Base-by-base conservation (phyloP, 2,113 vertebrate genomes). In the Tautogolabrus adspersus region DNA sequence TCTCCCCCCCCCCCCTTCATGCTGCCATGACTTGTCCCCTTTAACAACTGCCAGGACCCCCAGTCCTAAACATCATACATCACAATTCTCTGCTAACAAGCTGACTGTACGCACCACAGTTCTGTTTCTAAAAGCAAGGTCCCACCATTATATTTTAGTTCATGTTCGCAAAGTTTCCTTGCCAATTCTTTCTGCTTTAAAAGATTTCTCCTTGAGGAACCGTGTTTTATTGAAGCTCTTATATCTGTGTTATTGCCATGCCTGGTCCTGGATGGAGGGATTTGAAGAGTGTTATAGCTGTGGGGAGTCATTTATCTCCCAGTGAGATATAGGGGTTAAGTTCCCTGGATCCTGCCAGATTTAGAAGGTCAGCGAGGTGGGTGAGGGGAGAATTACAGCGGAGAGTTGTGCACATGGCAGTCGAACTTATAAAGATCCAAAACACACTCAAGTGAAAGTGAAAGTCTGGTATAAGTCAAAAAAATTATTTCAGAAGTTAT, bases 301-400 rank as follows among this genome's bases (percentile, higher is more conserved):
- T 65, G 19, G 82, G 75, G 62, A 82, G 67, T 72, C 47, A 42
- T 82, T 70, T 69, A 72, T 85, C 79, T 86, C 67, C 56, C 57
- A 13, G 63, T 71, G 63, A 86, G 79, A 73, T 59, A 56, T 47
- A 10, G 10, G 34, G 66, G 34, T 22, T 67, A 81, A 85, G 38
- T 82, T 73, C 49, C 22, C 22, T 8, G 72, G 62, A 83, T 88
- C 77, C 38, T 61, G 42, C 64, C 47, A 22, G 78, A 81, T 81
- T 90, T 73, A 49, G 72, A 66, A 77, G 73, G 82, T 87, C 81
- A 77, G 19, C 1, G 47, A 80, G 73, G 63, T 65, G 57, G 40
- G 42, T 57, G 52, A 57, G 47, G 4, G 52, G 5, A 37, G 54
- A 55, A 66, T 52, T 8, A 13, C 3, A 3, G 26, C n/a, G 7